Percentiles rank a stretch among this genome's conserved stretches.
phyloP scores from a whole-genome alignment of 2,888 invertebrate genomes.

The Petrolisthes manimaculis region DNA sequence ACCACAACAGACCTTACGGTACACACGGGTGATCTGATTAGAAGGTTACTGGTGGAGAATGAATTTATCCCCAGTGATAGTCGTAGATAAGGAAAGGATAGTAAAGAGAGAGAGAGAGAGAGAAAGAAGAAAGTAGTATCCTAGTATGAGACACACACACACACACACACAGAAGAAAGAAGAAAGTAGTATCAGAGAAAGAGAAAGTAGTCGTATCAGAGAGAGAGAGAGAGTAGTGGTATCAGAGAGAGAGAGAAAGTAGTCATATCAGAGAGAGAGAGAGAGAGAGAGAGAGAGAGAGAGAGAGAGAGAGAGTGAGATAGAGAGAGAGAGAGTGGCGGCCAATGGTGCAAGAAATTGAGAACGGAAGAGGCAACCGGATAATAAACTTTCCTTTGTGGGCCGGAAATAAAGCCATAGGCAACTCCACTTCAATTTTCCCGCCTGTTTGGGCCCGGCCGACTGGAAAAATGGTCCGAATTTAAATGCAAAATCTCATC shows the following conservation, averaged over 20 bases:
- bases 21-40: no score
- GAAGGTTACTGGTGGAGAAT: no score
- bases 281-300: not conserved
- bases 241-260: not conserved
- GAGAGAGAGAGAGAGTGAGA: conserved; percentile 7
- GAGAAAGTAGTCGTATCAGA: not conserved
- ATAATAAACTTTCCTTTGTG: conserved; percentile 64
- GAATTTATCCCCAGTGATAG: no score
- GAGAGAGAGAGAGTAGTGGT: not conserved
- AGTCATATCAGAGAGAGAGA: not conserved
- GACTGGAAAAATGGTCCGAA: conserved; percentile 63
- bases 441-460: conserved; percentile 60
- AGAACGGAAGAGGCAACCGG: conserved; percentile 50
- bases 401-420: conserved; percentile 61
- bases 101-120: not conserved
- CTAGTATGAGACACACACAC: no score
- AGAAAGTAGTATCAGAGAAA: not conserved
- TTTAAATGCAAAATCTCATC: conserved; percentile 65
- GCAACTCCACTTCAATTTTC: conserved; percentile 64
- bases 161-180: not conserved
- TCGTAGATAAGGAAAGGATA: not conserved
- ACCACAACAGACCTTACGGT: no score
- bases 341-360: conserved; percentile 60
- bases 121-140: conserved; percentile 14
- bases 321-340: conserved; percentile 8